A percentile compares a stretch with the other conserved stretches of the same genome.
phyloP scores from a whole-genome alignment of 2,888 invertebrate species.

The Teleogryllus oceanicus region DNA sequence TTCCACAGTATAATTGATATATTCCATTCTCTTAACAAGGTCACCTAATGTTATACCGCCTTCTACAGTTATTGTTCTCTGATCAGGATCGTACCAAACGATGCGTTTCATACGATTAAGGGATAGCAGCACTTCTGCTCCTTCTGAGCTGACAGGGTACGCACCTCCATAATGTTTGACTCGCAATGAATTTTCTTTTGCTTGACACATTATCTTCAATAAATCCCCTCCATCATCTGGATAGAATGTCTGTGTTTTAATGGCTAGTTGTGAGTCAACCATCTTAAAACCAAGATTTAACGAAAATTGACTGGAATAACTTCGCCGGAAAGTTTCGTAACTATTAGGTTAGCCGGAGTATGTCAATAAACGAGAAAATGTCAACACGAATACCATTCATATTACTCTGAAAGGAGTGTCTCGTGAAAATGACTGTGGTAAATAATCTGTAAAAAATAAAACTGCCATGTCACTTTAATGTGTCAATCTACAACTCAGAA shows the following conservation, averaged over 20 bases:
- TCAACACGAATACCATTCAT: too few relatives aligned
- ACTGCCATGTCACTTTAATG: too few relatives aligned
- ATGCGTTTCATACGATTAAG: conserved; percentile 30
- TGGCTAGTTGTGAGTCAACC: conserved; percentile 4
- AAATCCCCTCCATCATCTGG: conserved; percentile 28
- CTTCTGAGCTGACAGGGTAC: conserved; percentile 30
- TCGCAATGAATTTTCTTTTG: conserved; percentile 32
- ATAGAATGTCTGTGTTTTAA: conserved; percentile 18
- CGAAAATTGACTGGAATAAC: too few relatives aligned
- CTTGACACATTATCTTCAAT: conserved; percentile 30
- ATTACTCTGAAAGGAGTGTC: too few relatives aligned
- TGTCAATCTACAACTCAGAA: too few relatives aligned
- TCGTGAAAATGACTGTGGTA: too few relatives aligned
- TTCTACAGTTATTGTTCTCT: conserved; percentile 33
- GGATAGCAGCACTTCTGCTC: conserved; percentile 29
- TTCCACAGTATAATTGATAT: conserved; percentile 29
- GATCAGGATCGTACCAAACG: conserved; percentile 32
- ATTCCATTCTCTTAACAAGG: conserved; percentile 27
- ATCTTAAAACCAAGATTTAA: background rate
- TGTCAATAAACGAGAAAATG: too few relatives aligned
- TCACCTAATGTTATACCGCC: conserved; percentile 33
- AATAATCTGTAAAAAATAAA: too few relatives aligned
- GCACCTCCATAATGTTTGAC: conserved; percentile 32
- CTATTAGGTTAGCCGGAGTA: too few relatives aligned
- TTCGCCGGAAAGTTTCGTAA: too few relatives aligned